Base-by-base conservation (phyloP, 1,140 invertebrate genomes). In the Aphaenogaster ashmeadi region DNA sequence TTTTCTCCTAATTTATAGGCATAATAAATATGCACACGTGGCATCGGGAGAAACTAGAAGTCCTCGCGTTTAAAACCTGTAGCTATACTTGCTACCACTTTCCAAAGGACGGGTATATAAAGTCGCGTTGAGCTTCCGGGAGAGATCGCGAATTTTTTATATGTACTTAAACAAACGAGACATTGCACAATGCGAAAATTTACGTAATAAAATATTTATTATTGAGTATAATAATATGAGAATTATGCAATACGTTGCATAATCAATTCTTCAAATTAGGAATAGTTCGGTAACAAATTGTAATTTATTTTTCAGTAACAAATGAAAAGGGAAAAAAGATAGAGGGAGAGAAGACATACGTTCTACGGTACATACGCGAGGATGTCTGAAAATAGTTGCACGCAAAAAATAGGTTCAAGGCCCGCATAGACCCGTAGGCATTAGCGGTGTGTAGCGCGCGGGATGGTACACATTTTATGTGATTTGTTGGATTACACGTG, bases 391-490 rank as follows among this genome's bases (percentile, higher is more conserved):
- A 67, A 67, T 67, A 67, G 38, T 67, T 44, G 66, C 21, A 50
- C 41, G 66, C 66, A 69, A 69, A 69, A 69, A 69, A 69, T 69
- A 69, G 66, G 66, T 69, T 69, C 66, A 69, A 69, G 66, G 66
- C 21, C 13, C 66, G 66, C 66, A 47, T 69, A 47, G 41, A 44
- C 8, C 11, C 21, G 64, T 9, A 69, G 66, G 5, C 66, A 69
- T 69, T 69, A 69, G 41, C 21, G 41, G 21, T n/a, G 66, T 13
- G n/a, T 67, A 47, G 13, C 38, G 62, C 21, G 6, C 41, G 21
- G 41, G 13, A 27, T 69, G 44, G 66, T 69, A 33, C n/a, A 27
- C 13, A 69, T 69, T 69, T 69, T 69, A 50, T 33, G 11, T 69
- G 66, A 69, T 69, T 69, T 50, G 66, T 69, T 69, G 41, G 66